phyloP scores from a whole-genome alignment of 2,888 invertebrate species.

The Meiosimyza platycephala region DNA sequence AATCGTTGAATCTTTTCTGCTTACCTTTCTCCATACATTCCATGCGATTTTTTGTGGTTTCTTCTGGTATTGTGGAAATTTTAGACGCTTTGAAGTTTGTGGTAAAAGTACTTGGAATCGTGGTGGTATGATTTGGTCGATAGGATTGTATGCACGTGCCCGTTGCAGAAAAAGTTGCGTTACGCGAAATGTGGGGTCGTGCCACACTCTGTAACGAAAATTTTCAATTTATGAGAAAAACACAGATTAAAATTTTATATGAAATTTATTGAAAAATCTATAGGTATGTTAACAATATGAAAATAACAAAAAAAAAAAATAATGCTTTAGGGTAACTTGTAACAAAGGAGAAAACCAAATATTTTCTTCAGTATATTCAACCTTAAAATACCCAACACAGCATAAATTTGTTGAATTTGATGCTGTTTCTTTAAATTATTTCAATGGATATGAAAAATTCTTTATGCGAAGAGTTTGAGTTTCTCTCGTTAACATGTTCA shows the following conservation, averaged over 20 bases:
- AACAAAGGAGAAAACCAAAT: too few species aligned
- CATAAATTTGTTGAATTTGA: too few species aligned
- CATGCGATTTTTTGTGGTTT: conserved; percentile 43
- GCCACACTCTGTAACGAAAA: conserved; percentile 15
- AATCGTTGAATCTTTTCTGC: neutral
- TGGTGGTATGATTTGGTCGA: conserved; percentile 16
- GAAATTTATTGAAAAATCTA: neutral
- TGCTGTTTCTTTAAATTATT: too few species aligned
- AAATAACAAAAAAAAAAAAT: too few species aligned
- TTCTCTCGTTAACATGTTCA: too few species aligned
- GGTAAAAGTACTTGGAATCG: conserved; percentile 11
- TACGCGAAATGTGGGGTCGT: neutral
- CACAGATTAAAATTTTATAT: neutral
- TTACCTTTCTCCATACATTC: conserved; percentile 41
- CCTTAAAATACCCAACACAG: too few species aligned
- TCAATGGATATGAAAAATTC: too few species aligned
- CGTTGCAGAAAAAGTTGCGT: neutral
- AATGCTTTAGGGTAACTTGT: too few species aligned
- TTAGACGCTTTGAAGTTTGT: conserved; percentile 33
- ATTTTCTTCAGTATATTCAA: too few species aligned
- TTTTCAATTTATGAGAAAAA: neutral
- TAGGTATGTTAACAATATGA: too few species aligned
- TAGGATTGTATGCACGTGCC: conserved; percentile 4
- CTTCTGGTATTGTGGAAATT: conserved; percentile 51
- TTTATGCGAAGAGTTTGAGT: too few species aligned